Percentiles rank a stretch among this genome's conserved stretches.
Evolutionary conservation across 2,113 vertebrate species (phyloP).

Genomic region (Aplodontia rufa): DNA sequence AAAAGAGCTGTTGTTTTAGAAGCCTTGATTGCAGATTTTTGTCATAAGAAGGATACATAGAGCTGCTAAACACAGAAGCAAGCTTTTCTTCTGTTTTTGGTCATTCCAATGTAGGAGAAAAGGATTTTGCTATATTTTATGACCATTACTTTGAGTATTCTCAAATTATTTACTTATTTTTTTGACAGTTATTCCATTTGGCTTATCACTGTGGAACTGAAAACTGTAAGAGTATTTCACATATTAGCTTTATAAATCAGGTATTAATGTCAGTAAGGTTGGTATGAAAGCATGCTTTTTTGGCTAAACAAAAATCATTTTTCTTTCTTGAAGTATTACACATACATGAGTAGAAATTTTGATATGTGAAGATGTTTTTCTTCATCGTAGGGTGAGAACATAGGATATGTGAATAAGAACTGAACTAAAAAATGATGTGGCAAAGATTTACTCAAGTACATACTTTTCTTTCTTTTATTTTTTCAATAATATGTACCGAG

Average conservation of each 20-base stretch:
- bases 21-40: neutral
- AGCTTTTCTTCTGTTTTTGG: neutral
- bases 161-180: conserved; percentile 19
- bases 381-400: neutral
- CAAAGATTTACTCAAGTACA: neutral
- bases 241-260: conserved; percentile 34
- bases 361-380: neutral
- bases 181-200: neutral
- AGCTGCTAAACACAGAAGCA: neutral
- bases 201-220: neutral
- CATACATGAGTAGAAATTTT: conserved; percentile 13
- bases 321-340: neutral
- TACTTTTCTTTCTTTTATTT: neutral
- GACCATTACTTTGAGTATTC: neutral
- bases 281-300: neutral
- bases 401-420: neutral
- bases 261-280: conserved; percentile 16
- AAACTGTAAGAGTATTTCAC: neutral
- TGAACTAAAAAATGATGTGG: neutral
- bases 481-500: conserved; percentile 6
- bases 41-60: neutral
- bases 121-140: conserved; percentile 3
- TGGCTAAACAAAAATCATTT: neutral
- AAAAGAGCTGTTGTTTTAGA: neutral
- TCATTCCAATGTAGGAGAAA: neutral